A percentile compares a stretch with the other conserved stretches of the same genome.
Evolutionary conservation across 2,113 vertebrate species (phyloP).

Genomic region (Pygoscelis antarcticus): DNA sequence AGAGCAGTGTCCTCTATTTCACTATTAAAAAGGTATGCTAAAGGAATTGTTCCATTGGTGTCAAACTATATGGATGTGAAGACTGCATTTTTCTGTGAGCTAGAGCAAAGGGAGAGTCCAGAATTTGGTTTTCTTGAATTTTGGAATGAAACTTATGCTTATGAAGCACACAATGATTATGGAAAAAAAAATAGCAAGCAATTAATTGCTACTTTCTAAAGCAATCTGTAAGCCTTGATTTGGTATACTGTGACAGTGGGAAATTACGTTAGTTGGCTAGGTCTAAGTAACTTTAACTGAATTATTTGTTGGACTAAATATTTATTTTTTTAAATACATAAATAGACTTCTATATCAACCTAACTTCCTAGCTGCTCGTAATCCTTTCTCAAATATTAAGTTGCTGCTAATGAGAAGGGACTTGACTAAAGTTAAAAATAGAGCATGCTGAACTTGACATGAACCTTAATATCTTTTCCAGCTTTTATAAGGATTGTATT

Average conservation of each 20-base stretch:
- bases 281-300: background rate
- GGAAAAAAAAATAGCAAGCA: background rate
- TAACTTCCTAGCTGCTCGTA: background rate
- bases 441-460: background rate
- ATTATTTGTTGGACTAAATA: background rate
- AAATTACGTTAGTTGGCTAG: background rate
- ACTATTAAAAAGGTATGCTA: background rate
- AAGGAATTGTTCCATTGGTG: background rate
- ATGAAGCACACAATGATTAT: background rate
- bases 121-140: background rate
- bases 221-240: background rate
- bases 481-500: background rate
- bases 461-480: conserved; percentile 44
- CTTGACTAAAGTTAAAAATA: conserved; percentile 30
- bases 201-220: background rate
- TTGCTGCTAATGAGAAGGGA: conserved; percentile 26
- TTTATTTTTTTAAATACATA: background rate
- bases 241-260: background rate
- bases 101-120: background rate
- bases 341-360: background rate
- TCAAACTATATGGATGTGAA: background rate
- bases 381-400: background rate
- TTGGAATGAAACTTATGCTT: background rate
- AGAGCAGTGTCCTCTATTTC: background rate
- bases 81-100: background rate